Conservation (phyloP, 2,797 vertebrate species). For the Momotus momota region DNA sequence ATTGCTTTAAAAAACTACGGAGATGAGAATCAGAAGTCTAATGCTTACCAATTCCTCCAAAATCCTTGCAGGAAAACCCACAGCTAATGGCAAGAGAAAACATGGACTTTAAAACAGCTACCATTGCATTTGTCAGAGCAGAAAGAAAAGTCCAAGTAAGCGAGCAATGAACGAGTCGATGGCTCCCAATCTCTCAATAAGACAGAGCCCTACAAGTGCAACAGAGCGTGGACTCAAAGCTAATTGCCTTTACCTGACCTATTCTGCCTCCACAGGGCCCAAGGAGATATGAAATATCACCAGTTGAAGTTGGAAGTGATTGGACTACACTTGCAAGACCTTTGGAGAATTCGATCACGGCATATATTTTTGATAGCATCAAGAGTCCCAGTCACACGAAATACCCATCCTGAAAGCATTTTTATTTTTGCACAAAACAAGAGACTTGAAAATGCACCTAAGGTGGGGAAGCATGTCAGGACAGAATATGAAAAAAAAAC, state of each 20-base stretch:
- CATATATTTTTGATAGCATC: not conserved
- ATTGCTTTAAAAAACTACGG: not conserved
- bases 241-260: not conserved
- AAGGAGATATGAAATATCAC: not conserved
- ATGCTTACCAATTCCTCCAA: not conserved
- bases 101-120: not conserved
- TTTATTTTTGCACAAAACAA: not conserved
- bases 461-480: not conserved
- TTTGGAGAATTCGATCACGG: not conserved
- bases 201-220: not conserved
- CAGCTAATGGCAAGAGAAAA: not conserved
- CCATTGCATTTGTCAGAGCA: not conserved
- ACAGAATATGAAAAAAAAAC: not conserved
- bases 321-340: fast-evolving
- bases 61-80: not conserved
- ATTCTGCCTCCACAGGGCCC: not conserved
- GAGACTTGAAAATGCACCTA: not conserved
- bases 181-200: not conserved
- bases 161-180: fast-evolving
- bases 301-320: not conserved
- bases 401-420: not conserved
- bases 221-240: not conserved
- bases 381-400: not conserved
- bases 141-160: not conserved
- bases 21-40: not conserved